These are phyloP conservation scores for Phyllotreta striolata DNA, from an alignment of 2,888 invertebrate species.

Conservation along the genomic window DNA sequence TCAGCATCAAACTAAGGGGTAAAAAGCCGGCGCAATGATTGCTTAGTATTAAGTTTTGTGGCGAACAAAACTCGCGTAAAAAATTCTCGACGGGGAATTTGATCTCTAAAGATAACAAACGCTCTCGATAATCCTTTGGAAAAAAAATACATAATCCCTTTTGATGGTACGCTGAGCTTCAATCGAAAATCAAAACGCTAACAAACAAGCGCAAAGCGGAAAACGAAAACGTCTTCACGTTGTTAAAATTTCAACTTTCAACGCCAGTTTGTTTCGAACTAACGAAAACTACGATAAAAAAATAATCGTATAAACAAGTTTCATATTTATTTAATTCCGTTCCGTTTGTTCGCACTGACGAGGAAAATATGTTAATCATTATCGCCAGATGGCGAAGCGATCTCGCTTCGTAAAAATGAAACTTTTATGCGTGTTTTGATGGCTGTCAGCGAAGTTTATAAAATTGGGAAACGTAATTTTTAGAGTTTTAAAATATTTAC, in stretches of 20 bases:
- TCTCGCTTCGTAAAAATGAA: constrained; percentile 4
- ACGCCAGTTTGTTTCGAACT: neutral
- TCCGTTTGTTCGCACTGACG: neutral
- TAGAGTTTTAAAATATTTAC: constrained; percentile 12
- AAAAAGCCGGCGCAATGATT: constrained; percentile 31
- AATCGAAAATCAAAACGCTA: constrained; percentile 20
- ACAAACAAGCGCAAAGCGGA: neutral
- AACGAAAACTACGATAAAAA: too few relatives aligned
- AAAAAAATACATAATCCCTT: constrained; percentile 35
- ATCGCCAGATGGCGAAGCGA: neutral
- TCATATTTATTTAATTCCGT: too few relatives aligned
- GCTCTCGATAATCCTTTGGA: constrained; percentile 40
- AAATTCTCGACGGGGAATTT: constrained; percentile 41
- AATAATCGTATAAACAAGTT: too few relatives aligned
- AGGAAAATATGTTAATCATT: constrained; percentile 8
- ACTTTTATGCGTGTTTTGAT: constrained; percentile 11
- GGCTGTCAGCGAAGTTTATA: constrained; percentile 13
- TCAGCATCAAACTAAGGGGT: constrained; percentile 14
- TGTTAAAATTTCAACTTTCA: too few relatives aligned
- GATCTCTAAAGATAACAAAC: constrained; percentile 53
- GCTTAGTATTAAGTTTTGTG: constrained; percentile 29
- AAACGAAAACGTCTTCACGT: neutral
- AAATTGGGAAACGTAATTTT: constrained; percentile 9
- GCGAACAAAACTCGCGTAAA: constrained; percentile 21
- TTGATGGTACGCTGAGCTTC: constrained; percentile 27